Percentiles rank a stretch among this genome's conserved stretches.
These are phyloP conservation scores for Megaptera novaeangliae DNA, from an alignment of 2,113 vertebrate genomes.

Conservation along the genomic window DNA sequence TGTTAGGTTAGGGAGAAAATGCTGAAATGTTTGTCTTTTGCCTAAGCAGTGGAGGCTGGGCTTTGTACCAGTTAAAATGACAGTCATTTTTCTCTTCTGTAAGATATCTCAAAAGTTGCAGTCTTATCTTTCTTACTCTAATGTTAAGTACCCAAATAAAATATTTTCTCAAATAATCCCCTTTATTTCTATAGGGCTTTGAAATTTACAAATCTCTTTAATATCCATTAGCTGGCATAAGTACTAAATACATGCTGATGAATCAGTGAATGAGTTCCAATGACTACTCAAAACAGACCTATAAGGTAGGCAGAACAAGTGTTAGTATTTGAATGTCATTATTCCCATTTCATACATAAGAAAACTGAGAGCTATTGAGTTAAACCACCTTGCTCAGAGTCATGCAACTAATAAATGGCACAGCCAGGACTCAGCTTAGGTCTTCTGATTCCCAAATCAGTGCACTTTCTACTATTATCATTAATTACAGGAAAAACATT, in stretches of 20 bases:
- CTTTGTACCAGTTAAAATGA: not conserved
- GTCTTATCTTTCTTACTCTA: not conserved
- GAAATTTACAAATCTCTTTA: slow-evolving; percentile 27
- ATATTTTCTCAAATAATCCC: not conserved
- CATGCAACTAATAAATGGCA: not conserved
- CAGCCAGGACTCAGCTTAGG: not conserved
- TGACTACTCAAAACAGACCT: not conserved
- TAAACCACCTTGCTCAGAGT: not conserved
- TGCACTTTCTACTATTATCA: not conserved
- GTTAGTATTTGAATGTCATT: not conserved
- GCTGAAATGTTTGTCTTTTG: not conserved
- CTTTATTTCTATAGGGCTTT: slow-evolving; percentile 13
- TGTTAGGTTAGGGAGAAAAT: slow-evolving; percentile 32
- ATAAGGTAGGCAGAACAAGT: not conserved
- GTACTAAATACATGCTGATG: not conserved
- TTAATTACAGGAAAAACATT: not conserved
- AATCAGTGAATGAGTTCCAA: not conserved
- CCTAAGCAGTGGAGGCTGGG: not conserved
- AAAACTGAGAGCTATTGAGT: not conserved
- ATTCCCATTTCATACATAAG: not conserved
- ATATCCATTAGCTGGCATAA: not conserved
- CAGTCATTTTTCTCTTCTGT: not conserved
- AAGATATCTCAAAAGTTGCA: not conserved
- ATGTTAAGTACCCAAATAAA: slow-evolving; percentile 19
- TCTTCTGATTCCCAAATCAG: not conserved